Evolutionary conservation across 2,113 vertebrate genomes (phyloP).

Genomic region (Helogale parvula): DNA sequence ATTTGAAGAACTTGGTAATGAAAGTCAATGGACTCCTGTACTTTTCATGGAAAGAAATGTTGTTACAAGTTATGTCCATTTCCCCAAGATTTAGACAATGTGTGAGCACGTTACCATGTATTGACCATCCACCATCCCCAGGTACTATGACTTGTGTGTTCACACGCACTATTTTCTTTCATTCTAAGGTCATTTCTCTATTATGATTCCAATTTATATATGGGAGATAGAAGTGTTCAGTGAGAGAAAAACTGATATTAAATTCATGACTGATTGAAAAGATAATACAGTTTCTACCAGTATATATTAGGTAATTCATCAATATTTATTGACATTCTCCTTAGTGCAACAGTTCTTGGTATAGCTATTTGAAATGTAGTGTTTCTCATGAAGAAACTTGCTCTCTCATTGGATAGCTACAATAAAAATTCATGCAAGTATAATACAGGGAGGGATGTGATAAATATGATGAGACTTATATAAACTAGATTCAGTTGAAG

Average conservation of each 20-base stretch:
- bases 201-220: slow-evolving; percentile 19
- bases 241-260: neutral
- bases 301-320: neutral
- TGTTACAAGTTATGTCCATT: neutral
- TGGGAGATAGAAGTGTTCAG: neutral
- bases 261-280: slow-evolving; percentile 36
- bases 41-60: neutral
- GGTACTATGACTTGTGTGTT: neutral
- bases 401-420: neutral
- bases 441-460: neutral
- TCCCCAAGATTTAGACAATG: neutral
- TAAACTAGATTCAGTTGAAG: neutral
- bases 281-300: neutral
- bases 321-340: slow-evolving; percentile 23
- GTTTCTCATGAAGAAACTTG: neutral
- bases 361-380: neutral
- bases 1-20: slow-evolving; percentile 17
- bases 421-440: neutral
- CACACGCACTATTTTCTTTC: neutral
- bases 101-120: neutral
- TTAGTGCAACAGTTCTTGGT: neutral
- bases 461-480: neutral
- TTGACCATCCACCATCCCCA: neutral
- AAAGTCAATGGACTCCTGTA: slow-evolving; percentile 18
- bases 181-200: neutral